Percentiles rank a stretch among this genome's conserved stretches.
Evolutionary conservation across 1,140 invertebrate genomes (phyloP).

Genomic region (Subanguina moxae): DNA sequence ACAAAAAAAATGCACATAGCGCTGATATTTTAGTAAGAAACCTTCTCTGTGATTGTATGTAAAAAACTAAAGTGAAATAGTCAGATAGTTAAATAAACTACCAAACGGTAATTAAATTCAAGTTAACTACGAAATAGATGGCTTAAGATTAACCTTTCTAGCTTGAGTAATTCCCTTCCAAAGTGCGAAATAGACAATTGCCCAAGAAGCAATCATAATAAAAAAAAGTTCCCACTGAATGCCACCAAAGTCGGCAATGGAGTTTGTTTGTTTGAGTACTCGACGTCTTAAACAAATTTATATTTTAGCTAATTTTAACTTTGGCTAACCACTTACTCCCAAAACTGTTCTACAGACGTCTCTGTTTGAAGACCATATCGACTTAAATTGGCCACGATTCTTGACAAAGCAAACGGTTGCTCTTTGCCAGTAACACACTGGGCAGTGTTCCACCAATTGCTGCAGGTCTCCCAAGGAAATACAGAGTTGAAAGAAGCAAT

Average conservation of each 20-base stretch:
- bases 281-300: conserved; percentile 67
- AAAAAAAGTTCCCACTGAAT: conserved; percentile 81
- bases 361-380: conserved; percentile 35
- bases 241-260: conserved; percentile 75
- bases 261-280: conserved; percentile 77
- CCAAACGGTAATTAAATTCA: too few relatives aligned
- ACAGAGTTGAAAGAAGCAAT: conserved; percentile 79
- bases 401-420: conserved; percentile 17
- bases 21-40: too few relatives aligned
- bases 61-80: too few relatives aligned
- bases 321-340: conserved; percentile 46
- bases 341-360: conserved; percentile 57
- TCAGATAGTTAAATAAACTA: too few relatives aligned
- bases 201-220: conserved; percentile 76
- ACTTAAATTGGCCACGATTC: conserved; percentile 28
- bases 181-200: conserved; percentile 90
- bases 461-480: conserved; percentile 81
- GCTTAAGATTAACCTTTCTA: conserved; percentile 72
- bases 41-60: too few relatives aligned
- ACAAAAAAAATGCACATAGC: too few relatives aligned
- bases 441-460: conserved; percentile 68
- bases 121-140: too few relatives aligned
- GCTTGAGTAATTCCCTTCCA: conserved; percentile 96
- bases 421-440: conserved; percentile 52
- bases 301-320: neutral